phyloP scores from a whole-genome alignment of 2,113 vertebrate species.

The Passer montanus region DNA sequence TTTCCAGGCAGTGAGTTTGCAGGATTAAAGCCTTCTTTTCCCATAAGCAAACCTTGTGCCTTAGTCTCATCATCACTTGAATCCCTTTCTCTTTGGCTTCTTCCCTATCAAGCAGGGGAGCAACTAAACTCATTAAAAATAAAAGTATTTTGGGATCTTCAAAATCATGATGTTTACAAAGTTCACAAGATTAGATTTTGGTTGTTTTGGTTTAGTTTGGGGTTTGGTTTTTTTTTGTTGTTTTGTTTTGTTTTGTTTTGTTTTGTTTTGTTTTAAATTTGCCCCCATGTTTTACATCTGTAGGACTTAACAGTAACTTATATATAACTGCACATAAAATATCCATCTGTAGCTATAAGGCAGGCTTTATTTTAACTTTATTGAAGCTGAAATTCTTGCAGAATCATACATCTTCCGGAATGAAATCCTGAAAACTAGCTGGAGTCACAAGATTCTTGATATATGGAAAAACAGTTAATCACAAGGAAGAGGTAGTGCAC shows the following conservation, averaged over 20 bases:
- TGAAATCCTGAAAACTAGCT: not conserved
- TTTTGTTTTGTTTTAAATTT: not conserved
- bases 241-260: not conserved
- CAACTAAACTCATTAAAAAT: not conserved
- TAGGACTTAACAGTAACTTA: not conserved
- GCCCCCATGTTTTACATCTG: not conserved
- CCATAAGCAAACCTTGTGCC: not conserved
- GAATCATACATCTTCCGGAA: not conserved
- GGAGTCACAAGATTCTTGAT: not conserved
- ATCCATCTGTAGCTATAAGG: not conserved
- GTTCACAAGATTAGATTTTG: not conserved
- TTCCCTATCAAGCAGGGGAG: not conserved
- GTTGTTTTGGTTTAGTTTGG: not conserved
- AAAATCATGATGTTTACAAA: not conserved
- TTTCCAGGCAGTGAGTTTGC: not conserved
- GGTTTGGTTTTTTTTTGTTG: too few relatives aligned
- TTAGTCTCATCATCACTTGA: not conserved
- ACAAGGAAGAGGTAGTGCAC: not conserved
- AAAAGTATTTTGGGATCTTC: not conserved
- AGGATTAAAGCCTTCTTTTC: not conserved
- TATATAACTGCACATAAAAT: not conserved
- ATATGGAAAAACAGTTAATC: not conserved
- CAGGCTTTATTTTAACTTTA: not conserved
- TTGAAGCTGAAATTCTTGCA: not conserved
- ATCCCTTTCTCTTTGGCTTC: not conserved